Conservation (phyloP, 1,140 invertebrate species). For the Penaeus vannamei region DNA sequence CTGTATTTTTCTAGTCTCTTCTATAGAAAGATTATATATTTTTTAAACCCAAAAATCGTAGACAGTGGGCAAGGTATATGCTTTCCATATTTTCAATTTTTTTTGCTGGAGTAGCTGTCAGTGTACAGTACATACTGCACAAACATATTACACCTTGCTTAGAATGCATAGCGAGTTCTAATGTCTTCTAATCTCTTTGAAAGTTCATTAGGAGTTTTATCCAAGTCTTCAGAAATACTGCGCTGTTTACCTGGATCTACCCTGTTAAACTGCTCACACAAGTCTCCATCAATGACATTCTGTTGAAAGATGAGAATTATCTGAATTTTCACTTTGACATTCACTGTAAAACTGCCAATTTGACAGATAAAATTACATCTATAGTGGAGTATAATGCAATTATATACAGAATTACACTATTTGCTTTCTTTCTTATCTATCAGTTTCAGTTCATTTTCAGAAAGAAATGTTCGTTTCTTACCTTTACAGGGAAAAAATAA, state of each 20-base stretch:
- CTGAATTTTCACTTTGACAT: background rate
- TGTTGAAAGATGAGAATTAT: slow-evolving; percentile 71
- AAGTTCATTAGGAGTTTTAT: slow-evolving; percentile 95
- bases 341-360: background rate
- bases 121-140: too few relatives aligned
- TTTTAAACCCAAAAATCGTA: too few relatives aligned
- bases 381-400: background rate
- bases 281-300: slow-evolving; percentile 98
- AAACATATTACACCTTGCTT: slow-evolving; percentile 71
- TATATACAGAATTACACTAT: background rate
- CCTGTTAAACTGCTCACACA: slow-evolving; percentile 99
- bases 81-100: too few relatives aligned
- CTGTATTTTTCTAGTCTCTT: too few relatives aligned
- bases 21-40: too few relatives aligned
- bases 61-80: too few relatives aligned
- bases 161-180: slow-evolving; percentile 94
- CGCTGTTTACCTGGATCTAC: slow-evolving; percentile 95
- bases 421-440: too few relatives aligned
- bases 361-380: background rate
- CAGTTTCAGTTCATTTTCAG: too few relatives aligned
- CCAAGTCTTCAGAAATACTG: slow-evolving; percentile 93
- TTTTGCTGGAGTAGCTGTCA: too few relatives aligned
- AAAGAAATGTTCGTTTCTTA: slow-evolving; percentile 70
- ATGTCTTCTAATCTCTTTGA: slow-evolving; percentile 96
- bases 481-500: slow-evolving; percentile 98